Base-by-base conservation (phyloP, 1,140 invertebrate genomes). In the Hesperophylax magnus region DNA sequence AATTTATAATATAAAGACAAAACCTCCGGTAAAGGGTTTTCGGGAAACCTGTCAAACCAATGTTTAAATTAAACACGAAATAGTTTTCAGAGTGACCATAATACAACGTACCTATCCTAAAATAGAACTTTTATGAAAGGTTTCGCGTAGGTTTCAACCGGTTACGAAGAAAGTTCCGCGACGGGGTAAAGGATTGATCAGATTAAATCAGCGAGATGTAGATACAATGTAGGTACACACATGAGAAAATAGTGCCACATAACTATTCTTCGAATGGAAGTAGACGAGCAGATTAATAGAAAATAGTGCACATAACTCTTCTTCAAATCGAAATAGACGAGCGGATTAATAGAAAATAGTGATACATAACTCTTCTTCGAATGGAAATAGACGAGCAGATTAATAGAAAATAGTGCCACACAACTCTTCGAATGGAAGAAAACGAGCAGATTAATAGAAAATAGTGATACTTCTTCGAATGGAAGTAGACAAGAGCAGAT, bases 301-400 rank as follows among this genome's bases (percentile, higher is more conserved):
- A 47, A 47, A 47, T 24, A 61, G 58, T 61, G 58, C 9, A 61
- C 58, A 18, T 61, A 61, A 61, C 15, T 61, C 58, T 61, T 61
- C 58, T 18, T 18, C 39, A 11, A 47, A 47, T 47, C 9, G 39
- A 47, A 47, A 11, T 47, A 47, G 39, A 47, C 39, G 39, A 14
- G 1, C 39, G 14, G 39, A 47, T 11, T 47, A 14, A 47, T 14
- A 61, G 58, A 24, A 61, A 61, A 61, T 24, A 61, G 58, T 61
- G 58, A 2, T 8, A 61, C 58, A 18, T 61, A 61, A 61, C 15
- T 61, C 58, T 61, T 61, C 58, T 18, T 18, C 39, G 39, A 47
- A 47, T 47, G 39, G 39, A 47, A 47, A 11, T 47, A 47, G 39
- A 47, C 39, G 39, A 14, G 1, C 39, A 47, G 39, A 47, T 11